Evolutionary conservation across 2,888 invertebrate species (phyloP).

Genomic region (Drosophila monieri): DNA sequence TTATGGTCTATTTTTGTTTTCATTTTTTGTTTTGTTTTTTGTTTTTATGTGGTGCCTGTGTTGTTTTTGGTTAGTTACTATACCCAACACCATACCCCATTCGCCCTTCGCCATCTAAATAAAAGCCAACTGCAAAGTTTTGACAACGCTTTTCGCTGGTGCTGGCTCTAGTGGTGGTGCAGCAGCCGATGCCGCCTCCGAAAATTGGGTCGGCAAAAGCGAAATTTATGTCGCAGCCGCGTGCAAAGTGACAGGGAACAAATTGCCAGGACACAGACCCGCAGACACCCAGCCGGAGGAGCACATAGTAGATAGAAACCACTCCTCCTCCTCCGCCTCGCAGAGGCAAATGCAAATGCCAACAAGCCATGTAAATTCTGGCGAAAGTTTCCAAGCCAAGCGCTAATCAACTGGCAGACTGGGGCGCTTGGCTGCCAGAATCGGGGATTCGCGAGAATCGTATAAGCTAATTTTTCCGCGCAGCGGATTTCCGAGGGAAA

Average conservation of each 20-base stretch:
- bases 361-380: constrained; percentile 53
- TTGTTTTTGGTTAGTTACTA: constrained; percentile 63
- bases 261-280: constrained; percentile 64
- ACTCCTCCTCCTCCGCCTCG: background rate
- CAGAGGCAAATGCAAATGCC: background rate
- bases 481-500: constrained; percentile 18
- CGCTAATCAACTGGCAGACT: constrained; percentile 55
- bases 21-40: constrained; percentile 28
- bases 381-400: constrained; percentile 39
- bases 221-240: constrained; percentile 77
- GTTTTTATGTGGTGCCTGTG: background rate
- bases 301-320: background rate
- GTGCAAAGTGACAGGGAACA: constrained; percentile 76
- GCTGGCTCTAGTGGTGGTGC: constrained; percentile 41
- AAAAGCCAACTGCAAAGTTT: constrained; percentile 77
- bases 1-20: constrained; percentile 74
- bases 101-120: constrained; percentile 55
- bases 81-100: constrained; percentile 2
- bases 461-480: constrained; percentile 24
- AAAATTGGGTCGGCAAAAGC: constrained; percentile 74
- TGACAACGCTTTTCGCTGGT: constrained; percentile 71
- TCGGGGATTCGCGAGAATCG: constrained; percentile 2
- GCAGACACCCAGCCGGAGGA: background rate
- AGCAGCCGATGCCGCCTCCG: constrained; percentile 44
- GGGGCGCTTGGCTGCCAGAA: background rate